phyloP scores from a whole-genome alignment of 2,113 vertebrate species.

The Mus spicilegus region DNA sequence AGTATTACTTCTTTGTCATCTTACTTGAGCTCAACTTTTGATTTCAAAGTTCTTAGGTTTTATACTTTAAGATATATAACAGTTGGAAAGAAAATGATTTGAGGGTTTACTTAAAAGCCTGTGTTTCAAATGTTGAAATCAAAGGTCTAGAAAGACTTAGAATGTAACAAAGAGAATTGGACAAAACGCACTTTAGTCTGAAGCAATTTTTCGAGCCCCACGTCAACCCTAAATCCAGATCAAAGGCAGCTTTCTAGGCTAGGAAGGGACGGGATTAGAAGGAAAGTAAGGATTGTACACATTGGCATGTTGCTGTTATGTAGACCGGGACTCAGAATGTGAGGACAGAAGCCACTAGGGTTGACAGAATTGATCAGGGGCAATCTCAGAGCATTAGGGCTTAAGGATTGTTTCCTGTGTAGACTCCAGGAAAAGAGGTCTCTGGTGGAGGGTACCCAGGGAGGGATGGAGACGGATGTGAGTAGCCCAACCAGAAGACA shows the following conservation, averaged over 20 bases:
- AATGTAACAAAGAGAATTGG: background rate
- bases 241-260: background rate
- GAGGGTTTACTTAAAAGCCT: slow-evolving; percentile 12
- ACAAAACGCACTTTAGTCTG: background rate
- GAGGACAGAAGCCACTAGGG: background rate
- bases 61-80: slow-evolving; percentile 2
- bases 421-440: background rate
- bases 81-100: background rate
- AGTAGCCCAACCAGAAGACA: background rate
- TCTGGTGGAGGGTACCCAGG: background rate
- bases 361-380: background rate
- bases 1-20: slow-evolving; percentile 15
- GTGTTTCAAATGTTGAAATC: slow-evolving; percentile 31
- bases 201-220: background rate
- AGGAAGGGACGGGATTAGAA: background rate
- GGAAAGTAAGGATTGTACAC: background rate
- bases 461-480: background rate
- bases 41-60: slow-evolving; percentile 30
- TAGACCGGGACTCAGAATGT: too few relatives aligned
- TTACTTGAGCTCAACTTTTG: slow-evolving; percentile 19
- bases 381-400: background rate
- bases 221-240: background rate
- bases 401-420: background rate
- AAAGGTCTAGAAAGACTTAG: background rate
- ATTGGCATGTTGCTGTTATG: background rate